Conservation (phyloP, 2,797 vertebrate genomes). For the Muraenolepis orangiensis region DNA sequence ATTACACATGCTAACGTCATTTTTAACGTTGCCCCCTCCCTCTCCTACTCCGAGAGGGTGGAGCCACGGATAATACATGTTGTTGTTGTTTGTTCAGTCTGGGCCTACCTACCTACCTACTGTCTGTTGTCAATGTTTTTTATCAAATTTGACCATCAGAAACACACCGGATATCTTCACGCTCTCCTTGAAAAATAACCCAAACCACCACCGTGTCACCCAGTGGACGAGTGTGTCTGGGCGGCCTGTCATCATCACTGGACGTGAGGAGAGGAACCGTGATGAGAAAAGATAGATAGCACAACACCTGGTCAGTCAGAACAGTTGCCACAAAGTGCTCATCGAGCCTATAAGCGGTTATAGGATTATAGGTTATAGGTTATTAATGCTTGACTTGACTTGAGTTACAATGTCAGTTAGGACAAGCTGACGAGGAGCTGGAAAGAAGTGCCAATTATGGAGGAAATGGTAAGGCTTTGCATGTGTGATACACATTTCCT, state of each 20-base stretch:
- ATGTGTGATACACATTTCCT: not conserved
- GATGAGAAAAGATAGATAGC: constrained; percentile 1
- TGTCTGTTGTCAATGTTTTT: too few species aligned
- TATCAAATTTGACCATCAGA: too few species aligned
- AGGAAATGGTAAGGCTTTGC: not conserved
- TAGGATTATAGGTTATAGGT: too few species aligned
- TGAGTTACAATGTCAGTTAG: not conserved
- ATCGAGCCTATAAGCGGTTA: constrained; percentile 5
- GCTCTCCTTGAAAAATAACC: too few species aligned
- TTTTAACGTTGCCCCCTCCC: constrained; percentile 3
- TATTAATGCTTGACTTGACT: not conserved
- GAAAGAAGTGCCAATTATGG: not conserved
- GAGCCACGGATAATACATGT: constrained; percentile 34
- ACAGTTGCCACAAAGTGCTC: constrained; percentile 14
- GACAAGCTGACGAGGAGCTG: not conserved
- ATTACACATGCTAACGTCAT: constrained; percentile 23
- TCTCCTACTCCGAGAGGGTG: constrained; percentile 9
- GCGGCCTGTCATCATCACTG: not conserved
- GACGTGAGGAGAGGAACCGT: constrained; percentile 10
- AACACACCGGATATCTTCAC: too few species aligned
- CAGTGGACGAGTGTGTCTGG: constrained; percentile 8
- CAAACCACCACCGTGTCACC: not conserved
- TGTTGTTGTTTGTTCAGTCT: too few species aligned
- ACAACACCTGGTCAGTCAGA: not conserved
- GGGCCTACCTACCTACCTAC: too few species aligned